A percentile compares a stretch with the other conserved stretches of the same genome.
Conservation (phyloP, 2,888 invertebrate genomes). For the Caenorhabditis macrosperma region DNA sequence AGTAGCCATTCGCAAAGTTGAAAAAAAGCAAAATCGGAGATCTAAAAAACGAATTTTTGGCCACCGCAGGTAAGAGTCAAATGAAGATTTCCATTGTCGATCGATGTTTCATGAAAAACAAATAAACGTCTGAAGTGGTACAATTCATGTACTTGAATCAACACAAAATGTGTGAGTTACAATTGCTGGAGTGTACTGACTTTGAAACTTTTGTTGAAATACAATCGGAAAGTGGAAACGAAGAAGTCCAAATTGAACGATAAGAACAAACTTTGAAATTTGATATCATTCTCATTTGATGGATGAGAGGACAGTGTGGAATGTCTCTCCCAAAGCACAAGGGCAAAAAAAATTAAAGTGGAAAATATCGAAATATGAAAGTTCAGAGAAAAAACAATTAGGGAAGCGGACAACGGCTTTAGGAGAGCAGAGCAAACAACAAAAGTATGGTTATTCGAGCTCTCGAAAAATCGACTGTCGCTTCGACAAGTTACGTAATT, state of each 20-base stretch:
- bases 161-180: no score
- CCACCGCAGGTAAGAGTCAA: no score
- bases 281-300: constrained; percentile 14
- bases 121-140: no score
- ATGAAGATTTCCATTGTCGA: no score
- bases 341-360: background rate
- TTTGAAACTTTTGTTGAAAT: background rate
- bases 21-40: no score
- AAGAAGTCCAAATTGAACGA: background rate
- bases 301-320: background rate
- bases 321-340: no score
- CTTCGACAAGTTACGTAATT: background rate
- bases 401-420: background rate
- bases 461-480: background rate
- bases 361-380: background rate
- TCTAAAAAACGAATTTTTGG: no score
- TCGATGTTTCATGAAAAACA: no score
- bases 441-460: constrained; percentile 8
- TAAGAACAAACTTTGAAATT: constrained; percentile 40
- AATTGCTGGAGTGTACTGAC: no score
- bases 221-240: background rate
- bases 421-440: constrained; percentile 11
- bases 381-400: background rate
- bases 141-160: no score
- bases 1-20: no score